phyloP scores from a whole-genome alignment of 2,113 vertebrate genomes.

The Melanerpes formicivorus region DNA sequence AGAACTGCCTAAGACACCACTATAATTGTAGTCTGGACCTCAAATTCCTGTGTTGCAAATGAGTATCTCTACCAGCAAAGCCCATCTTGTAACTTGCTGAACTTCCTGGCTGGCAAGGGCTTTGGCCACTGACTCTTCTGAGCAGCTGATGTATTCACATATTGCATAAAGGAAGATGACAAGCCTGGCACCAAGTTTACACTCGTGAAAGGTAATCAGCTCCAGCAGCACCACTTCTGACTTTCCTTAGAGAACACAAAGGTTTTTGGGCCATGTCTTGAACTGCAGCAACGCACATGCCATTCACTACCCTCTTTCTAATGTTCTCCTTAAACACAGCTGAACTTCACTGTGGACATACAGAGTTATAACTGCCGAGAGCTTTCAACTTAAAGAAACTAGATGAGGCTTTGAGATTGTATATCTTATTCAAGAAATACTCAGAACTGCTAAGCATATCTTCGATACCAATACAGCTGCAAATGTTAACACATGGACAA shows the following conservation, averaged over 20 bases:
- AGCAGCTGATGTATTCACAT: background rate
- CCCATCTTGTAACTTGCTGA: background rate
- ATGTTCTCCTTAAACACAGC: background rate
- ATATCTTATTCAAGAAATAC: constrained; percentile 74
- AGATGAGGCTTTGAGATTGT: constrained; percentile 41
- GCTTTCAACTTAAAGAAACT: constrained; percentile 55
- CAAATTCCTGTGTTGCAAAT: background rate
- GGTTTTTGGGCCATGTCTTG: background rate
- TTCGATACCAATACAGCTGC: constrained; percentile 83
- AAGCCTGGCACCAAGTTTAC: background rate
- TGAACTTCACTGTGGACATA: constrained; percentile 46
- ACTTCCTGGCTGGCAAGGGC: background rate
- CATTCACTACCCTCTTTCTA: background rate
- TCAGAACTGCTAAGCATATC: constrained; percentile 85
- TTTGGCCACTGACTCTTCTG: background rate
- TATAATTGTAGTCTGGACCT: background rate
- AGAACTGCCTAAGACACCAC: background rate
- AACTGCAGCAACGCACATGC: background rate
- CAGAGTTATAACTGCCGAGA: constrained; percentile 25
- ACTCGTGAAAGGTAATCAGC: accelerated
- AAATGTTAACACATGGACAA: constrained; percentile 92
- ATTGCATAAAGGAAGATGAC: background rate
- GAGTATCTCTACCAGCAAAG: background rate
- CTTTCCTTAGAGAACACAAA: background rate
- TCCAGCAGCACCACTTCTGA: background rate